Evolutionary conservation across 2,113 vertebrate genomes (phyloP), one percentile per base, ranked within the genome.

Genomic region (Chauna torquata): DNA sequence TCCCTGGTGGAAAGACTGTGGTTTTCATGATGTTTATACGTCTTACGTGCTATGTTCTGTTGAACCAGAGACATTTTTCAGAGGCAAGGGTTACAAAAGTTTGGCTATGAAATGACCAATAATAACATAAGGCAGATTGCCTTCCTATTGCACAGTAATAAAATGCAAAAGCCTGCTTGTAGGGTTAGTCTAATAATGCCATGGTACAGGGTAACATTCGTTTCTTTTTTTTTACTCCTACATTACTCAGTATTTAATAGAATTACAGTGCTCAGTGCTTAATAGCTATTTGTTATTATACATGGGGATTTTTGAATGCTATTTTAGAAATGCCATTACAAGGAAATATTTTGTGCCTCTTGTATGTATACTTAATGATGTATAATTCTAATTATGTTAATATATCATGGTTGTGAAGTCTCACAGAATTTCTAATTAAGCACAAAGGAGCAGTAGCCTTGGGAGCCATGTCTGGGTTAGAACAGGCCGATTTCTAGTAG

Each of bases 331-430:
- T 55, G 54, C 30, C 3, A 8, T 55, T 59, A 1, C 6, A 59
- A 74, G 44, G 34, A 44, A 52, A 12, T 55, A 50, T 3, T 79
- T 75, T 62, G 3, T 36, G 11, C 15, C 8, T 90, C 10, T 11
- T 66, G 6, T 52, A 0, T 45, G 20, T 50, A 44, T 36, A 19
- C 2, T 0, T 74, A 66, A 70, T 34, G 28, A 45, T 24, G 3
- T n/a, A 1, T 9, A 42, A 6, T 72, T 64, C 40, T 55, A 55
- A 9, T 2, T 40, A 3, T 65, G 20, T 42, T 45, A 69, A 10
- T 36, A 30, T 17, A 16, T 69, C 3, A 47, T 30, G 1, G 8
- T 11, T 83, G 15, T 69, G 17, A 49, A 32, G 30, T 49, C 16
- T 81, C 40, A 16, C 7, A 5, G 36, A 44, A 11, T 66, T 36